Evolutionary conservation across 2,888 invertebrate species (phyloP).

Genomic region (Melanotus villosus): DNA sequence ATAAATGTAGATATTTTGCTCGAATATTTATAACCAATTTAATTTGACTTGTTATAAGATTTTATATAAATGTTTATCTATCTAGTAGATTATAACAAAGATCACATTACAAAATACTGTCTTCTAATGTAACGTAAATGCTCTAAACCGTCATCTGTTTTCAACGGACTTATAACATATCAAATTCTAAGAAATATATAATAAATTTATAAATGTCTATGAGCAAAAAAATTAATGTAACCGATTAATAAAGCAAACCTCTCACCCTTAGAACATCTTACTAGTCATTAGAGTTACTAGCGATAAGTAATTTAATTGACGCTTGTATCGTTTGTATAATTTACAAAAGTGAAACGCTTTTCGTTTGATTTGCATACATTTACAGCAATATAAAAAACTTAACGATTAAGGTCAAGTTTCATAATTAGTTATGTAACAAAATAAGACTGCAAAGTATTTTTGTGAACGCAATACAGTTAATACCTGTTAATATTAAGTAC

Average conservation of each 20-base stretch:
- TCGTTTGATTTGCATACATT: not conserved
- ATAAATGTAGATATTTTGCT: slow-evolving; percentile 10
- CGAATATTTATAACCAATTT: not conserved
- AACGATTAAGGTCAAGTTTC: slow-evolving; percentile 31
- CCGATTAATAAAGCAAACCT: slow-evolving; percentile 12
- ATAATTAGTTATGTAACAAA: slow-evolving; percentile 48
- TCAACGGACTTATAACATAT: not conserved
- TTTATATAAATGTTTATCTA: too few relatives aligned
- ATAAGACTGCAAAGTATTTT: slow-evolving; percentile 53
- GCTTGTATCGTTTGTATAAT: not conserved
- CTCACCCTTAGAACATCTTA: not conserved
- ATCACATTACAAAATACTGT: too few relatives aligned
- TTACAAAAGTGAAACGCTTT: not conserved
- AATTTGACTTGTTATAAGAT: too few relatives aligned
- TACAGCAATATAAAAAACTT: slow-evolving; percentile 29
- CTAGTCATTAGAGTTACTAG: not conserved
- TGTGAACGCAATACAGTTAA: slow-evolving; percentile 50
- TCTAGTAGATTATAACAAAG: too few relatives aligned
- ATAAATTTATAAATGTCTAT: too few relatives aligned
- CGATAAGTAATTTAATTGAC: not conserved
- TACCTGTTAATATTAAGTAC: slow-evolving; percentile 43
- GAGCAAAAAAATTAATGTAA: too few relatives aligned
- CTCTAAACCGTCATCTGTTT: too few relatives aligned
- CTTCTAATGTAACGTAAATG: too few relatives aligned
- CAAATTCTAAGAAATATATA: too few relatives aligned